Evolutionary conservation across 1,140 invertebrate genomes (phyloP).

Genomic region (Thaumetopoea pityocampa): DNA sequence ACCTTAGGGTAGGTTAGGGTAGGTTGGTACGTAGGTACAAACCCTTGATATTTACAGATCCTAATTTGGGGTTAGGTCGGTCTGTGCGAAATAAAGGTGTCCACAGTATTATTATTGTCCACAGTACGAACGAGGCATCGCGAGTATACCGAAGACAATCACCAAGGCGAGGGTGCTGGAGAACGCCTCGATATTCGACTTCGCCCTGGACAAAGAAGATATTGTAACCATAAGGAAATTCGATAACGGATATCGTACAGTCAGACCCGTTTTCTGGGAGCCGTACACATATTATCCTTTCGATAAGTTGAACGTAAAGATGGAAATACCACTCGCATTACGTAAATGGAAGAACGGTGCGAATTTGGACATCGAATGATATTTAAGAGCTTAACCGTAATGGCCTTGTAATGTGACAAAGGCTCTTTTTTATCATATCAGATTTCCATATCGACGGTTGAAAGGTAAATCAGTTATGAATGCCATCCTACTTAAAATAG

Average conservation of each 20-base stretch:
- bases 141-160: constrained; percentile 87
- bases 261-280: constrained; percentile 39
- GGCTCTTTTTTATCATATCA: too few species aligned
- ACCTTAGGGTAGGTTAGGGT: too few species aligned
- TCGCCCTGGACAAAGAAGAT: constrained; percentile 78
- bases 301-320: constrained; percentile 29
- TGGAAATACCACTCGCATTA: constrained; percentile 29
- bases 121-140: constrained; percentile 81
- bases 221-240: constrained; percentile 67
- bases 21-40: too few species aligned
- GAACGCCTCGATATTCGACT: constrained; percentile 86
- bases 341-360: constrained; percentile 45
- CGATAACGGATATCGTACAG: constrained; percentile 41
- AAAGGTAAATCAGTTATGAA: too few species aligned
- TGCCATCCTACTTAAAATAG: too few species aligned
- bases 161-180: constrained; percentile 81
- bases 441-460: too few species aligned
- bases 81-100: too few species aligned
- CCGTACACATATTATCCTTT: constrained; percentile 48
- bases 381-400: not conserved
- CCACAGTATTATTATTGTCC: constrained; percentile 10
- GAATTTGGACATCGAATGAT: constrained; percentile 43
- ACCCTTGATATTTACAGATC: too few species aligned
- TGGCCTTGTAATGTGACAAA: too few species aligned
- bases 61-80: too few species aligned